These are phyloP conservation scores for Andrena camellia DNA, from an alignment of 2,888 invertebrate genomes.

Conservation along the genomic window DNA sequence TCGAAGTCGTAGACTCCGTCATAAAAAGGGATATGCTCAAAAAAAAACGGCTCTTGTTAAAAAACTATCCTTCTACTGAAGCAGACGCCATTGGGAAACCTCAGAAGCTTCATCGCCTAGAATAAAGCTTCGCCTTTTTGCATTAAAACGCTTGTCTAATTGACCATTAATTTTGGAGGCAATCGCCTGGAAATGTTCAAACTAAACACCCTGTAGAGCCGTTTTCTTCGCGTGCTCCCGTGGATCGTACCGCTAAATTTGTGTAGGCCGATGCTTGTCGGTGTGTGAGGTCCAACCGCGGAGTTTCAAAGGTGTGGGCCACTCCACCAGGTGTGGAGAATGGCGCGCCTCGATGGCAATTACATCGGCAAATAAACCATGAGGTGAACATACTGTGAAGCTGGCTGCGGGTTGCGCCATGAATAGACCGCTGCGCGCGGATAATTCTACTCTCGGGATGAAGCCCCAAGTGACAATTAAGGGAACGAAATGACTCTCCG, in stretches of 20 bases:
- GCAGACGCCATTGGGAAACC: too few species aligned
- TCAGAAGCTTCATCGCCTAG: background rate
- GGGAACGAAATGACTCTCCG: constrained; percentile 12
- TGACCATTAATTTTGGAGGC: background rate
- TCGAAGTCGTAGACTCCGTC: too few species aligned
- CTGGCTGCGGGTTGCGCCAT: constrained; percentile 58
- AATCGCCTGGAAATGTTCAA: background rate
- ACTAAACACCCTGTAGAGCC: constrained; percentile 1
- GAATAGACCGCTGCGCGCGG: constrained; percentile 57
- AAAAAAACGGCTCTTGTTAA: too few species aligned
- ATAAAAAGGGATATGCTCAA: too few species aligned
- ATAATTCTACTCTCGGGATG: constrained; percentile 60
- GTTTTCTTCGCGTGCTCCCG: constrained; percentile 31
- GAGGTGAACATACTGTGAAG: constrained; percentile 69
- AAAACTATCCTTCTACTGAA: too few species aligned
- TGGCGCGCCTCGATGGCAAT: constrained; percentile 75
- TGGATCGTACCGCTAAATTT: constrained; percentile 45
- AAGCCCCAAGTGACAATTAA: constrained; percentile 31
- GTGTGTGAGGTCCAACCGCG: constrained; percentile 65
- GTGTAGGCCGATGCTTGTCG: constrained; percentile 49
- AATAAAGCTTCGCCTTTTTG: background rate
- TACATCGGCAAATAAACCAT: constrained; percentile 74
- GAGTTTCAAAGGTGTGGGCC: constrained; percentile 66
- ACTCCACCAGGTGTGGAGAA: constrained; percentile 73
- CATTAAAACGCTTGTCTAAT: background rate